A percentile compares a stretch with the other conserved stretches of the same genome.
These are phyloP conservation scores for Asarcornis scutulata DNA, from an alignment of 2,113 vertebrate species.

Conservation along the genomic window DNA sequence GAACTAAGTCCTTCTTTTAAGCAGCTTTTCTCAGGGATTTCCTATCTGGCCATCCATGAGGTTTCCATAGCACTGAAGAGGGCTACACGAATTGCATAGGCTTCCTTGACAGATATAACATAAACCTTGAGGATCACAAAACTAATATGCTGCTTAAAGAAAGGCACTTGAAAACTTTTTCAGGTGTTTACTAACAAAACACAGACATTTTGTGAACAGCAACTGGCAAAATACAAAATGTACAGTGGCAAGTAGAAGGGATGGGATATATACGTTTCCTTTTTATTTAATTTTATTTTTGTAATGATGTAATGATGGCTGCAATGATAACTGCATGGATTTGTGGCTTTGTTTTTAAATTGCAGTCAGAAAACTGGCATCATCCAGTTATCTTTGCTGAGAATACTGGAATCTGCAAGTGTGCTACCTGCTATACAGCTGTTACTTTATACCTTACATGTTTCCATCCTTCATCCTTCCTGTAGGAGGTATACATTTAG, in stretches of 20 bases:
- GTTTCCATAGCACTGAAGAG: not conserved
- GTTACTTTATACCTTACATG: not conserved
- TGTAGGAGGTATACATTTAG: not conserved
- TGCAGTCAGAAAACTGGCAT: not conserved
- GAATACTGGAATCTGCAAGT: not conserved
- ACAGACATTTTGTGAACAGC: not conserved
- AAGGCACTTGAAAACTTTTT: not conserved
- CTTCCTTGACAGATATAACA: not conserved
- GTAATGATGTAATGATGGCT: not conserved
- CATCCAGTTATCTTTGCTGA: not conserved
- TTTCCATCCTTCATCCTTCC: too few species aligned
- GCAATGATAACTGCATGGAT: not conserved
- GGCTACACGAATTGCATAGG: not conserved
- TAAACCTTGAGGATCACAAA: not conserved
- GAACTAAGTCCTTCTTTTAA: not conserved
- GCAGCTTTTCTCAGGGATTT: not conserved
- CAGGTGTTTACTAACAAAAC: not conserved
- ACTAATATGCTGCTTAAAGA: not conserved
- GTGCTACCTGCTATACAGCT: not conserved
- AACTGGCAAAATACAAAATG: not conserved
- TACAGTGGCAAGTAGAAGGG: not conserved
- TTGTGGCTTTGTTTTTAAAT: not conserved
- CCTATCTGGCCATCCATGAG: not conserved
- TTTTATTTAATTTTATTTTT: not conserved
- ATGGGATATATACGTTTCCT: not conserved